Evolutionary conservation across 2,113 vertebrate genomes (phyloP), one percentile per base, ranked within the genome.

Genomic region (Notechis scutatus): DNA sequence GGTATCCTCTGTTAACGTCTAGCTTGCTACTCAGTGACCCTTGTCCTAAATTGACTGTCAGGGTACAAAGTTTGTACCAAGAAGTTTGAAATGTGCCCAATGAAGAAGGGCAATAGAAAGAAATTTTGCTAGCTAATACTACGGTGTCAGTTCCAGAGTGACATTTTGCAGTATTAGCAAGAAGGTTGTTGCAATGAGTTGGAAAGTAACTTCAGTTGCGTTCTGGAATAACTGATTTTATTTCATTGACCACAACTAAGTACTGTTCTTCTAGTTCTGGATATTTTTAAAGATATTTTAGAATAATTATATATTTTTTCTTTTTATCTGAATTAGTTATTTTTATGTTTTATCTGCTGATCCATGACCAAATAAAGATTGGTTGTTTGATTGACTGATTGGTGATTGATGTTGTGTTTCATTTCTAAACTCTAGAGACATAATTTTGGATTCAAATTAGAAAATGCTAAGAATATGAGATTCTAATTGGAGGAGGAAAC

Each of bases 401-500:
- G 11, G 11, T 64, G 61, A n/a, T n/a, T 69, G 29, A 50, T 52
- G 18, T 89, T 14, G 11, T 45, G 52, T 69, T 91, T 47, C 18
- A 92, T 93, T 93, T 93, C 0, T 6, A 94, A 93, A 56, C 93
- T 42, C n/a, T 92, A 93, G 54, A 87, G 21, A 5, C 11, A 64
- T 24, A 14, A 74, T 88, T 92, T 26, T 47, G 45, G 18, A 90
- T 52, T 90, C 29, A 64, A 23, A 7, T 92, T 6, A 39, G 45
- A 15, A 34, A 57, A 26, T 3, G 10, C 1, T 8, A 23, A 4
- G 1, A 56, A 85, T 24, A 14, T 64, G 57, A 45, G 7, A 88
- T 54, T 61, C 34, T 21, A 87, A 8, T 14, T 21, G 57, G 26
- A 88, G 26, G 23, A n/a, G 0, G 18, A 81, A 81, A 42, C 39